Evolutionary conservation across 1,140 invertebrate species (phyloP).

Genomic region (Papilio machaon): DNA sequence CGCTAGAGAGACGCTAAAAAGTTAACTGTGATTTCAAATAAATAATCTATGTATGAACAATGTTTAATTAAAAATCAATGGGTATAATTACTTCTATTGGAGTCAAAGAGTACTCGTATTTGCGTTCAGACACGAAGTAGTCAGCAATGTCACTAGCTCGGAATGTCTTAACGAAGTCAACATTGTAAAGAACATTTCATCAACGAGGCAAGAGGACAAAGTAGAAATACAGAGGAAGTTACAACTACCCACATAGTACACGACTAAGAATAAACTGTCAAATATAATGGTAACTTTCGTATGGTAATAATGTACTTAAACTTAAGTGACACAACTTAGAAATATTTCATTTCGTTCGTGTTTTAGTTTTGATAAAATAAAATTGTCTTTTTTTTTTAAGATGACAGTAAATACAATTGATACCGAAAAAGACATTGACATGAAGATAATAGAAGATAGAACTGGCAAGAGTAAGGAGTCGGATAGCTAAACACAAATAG

Average conservation of each 20-base stretch:
- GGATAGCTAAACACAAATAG: conserved; percentile 36
- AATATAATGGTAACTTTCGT: conserved; percentile 39
- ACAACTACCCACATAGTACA: conserved; percentile 49
- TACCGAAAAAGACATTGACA: not conserved
- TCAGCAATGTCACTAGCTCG: conserved; percentile 37
- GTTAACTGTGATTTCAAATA: conserved; percentile 9
- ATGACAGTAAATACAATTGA: not conserved
- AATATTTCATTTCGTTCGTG: not conserved
- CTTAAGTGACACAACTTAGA: not conserved
- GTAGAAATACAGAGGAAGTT: conserved; percentile 46
- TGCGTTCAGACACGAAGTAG: conserved; percentile 18
- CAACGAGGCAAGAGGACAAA: conserved; percentile 52
- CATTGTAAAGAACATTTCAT: conserved; percentile 60
- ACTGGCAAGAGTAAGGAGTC: conserved; percentile 8
- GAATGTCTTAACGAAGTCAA: conserved; percentile 47
- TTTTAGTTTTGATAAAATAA: not conserved
- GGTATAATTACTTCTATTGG: conserved; percentile 25
- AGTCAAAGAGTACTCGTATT: conserved; percentile 16
- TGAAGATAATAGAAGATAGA: not conserved
- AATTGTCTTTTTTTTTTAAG: not conserved
- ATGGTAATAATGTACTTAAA: conserved; percentile 33
- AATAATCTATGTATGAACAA: conserved; percentile 20
- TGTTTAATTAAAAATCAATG: conserved; percentile 17
- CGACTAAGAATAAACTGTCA: conserved; percentile 10
- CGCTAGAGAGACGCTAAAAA: conserved; percentile 26